Evolutionary conservation across 2,113 vertebrate genomes (phyloP), one percentile per base, ranked within the genome.

Genomic region (Gallinago paraguaiae): DNA sequence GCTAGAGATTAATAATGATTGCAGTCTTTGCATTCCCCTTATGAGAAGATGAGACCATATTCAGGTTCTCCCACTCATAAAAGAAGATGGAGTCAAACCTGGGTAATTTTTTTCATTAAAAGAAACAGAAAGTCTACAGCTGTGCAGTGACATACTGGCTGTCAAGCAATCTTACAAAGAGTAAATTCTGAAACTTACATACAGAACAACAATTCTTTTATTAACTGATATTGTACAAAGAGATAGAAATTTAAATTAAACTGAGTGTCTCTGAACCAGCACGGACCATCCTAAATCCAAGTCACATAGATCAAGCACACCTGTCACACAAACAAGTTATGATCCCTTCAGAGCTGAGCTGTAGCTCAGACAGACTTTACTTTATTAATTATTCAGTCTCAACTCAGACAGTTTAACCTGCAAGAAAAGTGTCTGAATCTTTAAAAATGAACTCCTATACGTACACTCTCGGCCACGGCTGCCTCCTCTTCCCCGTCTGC

Each of bases 391-490:
- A 72, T 25, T 67, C 0, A 0, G 20, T 77, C 39, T 81, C 10
- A 90, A 27, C 30, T 87, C 46, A 76, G 33, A 7, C 61, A 72
- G 39, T 22, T 88, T 37, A 57, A 95, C n/a, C 37, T 89, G 19
- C 48, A 85, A 85, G 63, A 45, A n/a, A 74, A 85, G 37, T 2
- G 1, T n/a, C 30, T 22, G 14, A 46, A 22, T 27, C 75, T 86
- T 95, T 90, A 67, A 22, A 82, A 92, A 63, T 24, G 3, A 94
- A 67, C 23, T 30, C 51, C 45, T 75, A 6, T 82, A 97, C 98
- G 27, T 97, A 99, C 99, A 98, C 90, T 99, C 99, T 97, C 98
- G 98, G 45, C 97, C 98, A 84, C 99, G 98, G 95, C 91, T 99
- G 93, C 98, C 97, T 83, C 97, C 99, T 97, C 99, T 98, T 92